These are phyloP conservation scores for Archips xylosteana DNA, from an alignment of 2,888 invertebrate genomes.

Conservation along the genomic window DNA sequence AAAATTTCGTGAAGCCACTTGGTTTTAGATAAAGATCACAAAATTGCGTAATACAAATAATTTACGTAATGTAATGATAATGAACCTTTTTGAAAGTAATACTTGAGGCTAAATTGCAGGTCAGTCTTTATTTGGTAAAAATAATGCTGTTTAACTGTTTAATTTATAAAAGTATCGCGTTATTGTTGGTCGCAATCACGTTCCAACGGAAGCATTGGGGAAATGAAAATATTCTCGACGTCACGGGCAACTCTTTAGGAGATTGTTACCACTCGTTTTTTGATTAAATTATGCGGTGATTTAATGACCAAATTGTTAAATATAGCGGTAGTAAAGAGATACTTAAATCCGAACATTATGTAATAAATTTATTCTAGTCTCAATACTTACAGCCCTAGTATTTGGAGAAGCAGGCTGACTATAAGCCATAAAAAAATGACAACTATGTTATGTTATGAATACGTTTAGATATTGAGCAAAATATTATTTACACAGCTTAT, in stretches of 20 bases:
- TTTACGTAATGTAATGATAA: constrained; percentile 12
- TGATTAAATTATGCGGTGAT: not conserved
- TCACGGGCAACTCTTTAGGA: constrained; percentile 13
- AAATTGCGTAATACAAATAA: not conserved
- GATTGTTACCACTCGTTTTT: constrained; percentile 6
- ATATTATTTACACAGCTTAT: no score
- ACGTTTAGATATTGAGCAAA: no score
- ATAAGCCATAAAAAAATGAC: no score
- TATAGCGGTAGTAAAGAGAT: not conserved
- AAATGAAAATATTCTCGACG: constrained; percentile 19
- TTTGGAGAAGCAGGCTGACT: no score
- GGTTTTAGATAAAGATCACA: constrained; percentile 1
- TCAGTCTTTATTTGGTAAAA: constrained; percentile 6
- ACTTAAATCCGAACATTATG: not conserved
- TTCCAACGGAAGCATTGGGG: constrained; percentile 1
- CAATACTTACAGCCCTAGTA: no score
- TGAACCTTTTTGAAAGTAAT: constrained; percentile 3
- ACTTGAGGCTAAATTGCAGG: not conserved
- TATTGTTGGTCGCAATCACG: constrained; percentile 7
- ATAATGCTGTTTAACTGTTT: constrained; percentile 8
- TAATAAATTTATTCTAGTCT: not conserved
- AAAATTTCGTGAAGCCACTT: constrained; percentile 17
- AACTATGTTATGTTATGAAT: no score
- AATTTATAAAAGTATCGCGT: constrained; percentile 11
- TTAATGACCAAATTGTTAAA: not conserved